phyloP scores from a whole-genome alignment of 2,888 invertebrate genomes.

The Chaetogeoica ovagalla region DNA sequence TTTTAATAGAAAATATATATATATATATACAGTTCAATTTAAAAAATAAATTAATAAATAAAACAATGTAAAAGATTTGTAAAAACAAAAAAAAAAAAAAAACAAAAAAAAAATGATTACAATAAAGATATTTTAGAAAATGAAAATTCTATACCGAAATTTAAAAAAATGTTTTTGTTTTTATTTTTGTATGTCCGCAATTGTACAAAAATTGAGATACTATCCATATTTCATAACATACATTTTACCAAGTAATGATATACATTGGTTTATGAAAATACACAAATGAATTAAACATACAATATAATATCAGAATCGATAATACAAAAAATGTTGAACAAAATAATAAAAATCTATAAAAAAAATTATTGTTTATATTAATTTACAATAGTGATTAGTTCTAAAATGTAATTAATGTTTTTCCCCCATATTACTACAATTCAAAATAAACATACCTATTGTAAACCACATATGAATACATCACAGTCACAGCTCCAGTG shows the following conservation, averaged over 20 bases:
- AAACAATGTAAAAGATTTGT: constrained; percentile 39
- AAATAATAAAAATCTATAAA: too few species aligned
- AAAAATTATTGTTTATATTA: too few species aligned
- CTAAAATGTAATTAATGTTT: too few species aligned
- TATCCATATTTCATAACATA: not conserved
- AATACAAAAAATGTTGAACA: too few species aligned
- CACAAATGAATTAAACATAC: too few species aligned
- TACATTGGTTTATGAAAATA: too few species aligned
- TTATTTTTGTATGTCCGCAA: not conserved
- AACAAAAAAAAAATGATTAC: constrained; percentile 23
- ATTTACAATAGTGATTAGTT: too few species aligned
- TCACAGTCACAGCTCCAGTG: too few species aligned
- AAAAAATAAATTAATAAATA: not conserved
- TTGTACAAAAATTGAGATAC: not conserved
- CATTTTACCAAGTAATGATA: not conserved
- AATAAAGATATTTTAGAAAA: constrained; percentile 41
- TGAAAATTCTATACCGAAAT: constrained; percentile 17
- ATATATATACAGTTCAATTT: constrained; percentile 28
- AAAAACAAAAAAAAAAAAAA: constrained; percentile 20
- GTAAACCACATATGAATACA: too few species aligned
- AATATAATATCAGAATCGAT: too few species aligned
- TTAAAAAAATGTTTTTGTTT: constrained; percentile 8
- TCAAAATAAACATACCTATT: too few species aligned
- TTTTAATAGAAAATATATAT: constrained; percentile 43
- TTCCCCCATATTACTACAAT: too few species aligned